Conservation (phyloP, 2,888 invertebrate genomes). For the Troglohyphantes excavatus region DNA sequence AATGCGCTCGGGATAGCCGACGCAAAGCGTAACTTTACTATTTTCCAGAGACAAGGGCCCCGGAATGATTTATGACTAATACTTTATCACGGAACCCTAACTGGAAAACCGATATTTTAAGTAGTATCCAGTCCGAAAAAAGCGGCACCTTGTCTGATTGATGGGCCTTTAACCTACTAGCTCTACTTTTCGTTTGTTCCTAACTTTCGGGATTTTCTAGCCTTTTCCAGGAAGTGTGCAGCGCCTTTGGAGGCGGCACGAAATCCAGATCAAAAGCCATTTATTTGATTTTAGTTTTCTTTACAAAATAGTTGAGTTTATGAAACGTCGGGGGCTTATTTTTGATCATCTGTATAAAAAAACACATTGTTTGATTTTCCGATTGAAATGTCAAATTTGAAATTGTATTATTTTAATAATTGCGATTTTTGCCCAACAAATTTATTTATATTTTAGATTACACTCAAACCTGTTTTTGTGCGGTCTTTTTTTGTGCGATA, state of each 20-base stretch:
- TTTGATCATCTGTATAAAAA: too few species aligned
- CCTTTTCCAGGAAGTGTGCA: constrained; percentile 6
- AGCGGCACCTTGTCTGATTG: constrained; percentile 56
- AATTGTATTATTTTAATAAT: too few species aligned
- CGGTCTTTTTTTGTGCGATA: too few species aligned
- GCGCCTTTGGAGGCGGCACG: not conserved
- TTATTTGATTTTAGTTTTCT: constrained; percentile 51
- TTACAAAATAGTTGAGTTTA: not conserved
- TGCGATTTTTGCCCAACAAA: too few species aligned
- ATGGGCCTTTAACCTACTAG: constrained; percentile 75
- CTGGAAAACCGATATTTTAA: constrained; percentile 78
- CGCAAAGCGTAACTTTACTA: constrained; percentile 40
- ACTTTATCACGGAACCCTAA: constrained; percentile 72
- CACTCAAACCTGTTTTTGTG: too few species aligned
- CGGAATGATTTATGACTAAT: constrained; percentile 73
- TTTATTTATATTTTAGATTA: too few species aligned
- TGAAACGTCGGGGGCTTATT: too few species aligned
- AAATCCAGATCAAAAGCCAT: constrained; percentile 29
- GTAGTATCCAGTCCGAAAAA: constrained; percentile 53
- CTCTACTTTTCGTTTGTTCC: constrained; percentile 58
- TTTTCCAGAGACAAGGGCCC: constrained; percentile 62
- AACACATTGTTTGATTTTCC: too few species aligned
- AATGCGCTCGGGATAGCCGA: not conserved
- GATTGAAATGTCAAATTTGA: too few species aligned
- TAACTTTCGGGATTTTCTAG: constrained; percentile 62